Conservation (phyloP, 2,113 vertebrate genomes). For the Nipponia nippon region DNA sequence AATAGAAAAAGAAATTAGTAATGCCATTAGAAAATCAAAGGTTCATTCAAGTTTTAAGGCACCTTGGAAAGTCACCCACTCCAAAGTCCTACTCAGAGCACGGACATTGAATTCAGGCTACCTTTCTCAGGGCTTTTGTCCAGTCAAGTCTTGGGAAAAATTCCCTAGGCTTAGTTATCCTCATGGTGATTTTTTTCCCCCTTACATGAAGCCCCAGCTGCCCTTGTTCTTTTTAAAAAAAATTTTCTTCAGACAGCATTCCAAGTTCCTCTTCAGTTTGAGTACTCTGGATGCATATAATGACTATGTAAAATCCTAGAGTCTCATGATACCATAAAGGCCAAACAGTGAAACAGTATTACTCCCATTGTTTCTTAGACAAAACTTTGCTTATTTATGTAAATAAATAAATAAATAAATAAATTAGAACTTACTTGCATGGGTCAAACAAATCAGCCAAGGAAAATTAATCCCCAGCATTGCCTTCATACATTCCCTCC, state of each 20-base stretch:
- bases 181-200: accelerated
- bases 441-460: background rate
- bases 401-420: background rate
- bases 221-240: background rate
- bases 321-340: background rate
- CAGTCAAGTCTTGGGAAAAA: background rate
- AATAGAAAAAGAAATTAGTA: background rate
- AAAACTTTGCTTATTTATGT: background rate
- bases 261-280: background rate
- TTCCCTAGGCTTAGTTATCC: background rate
- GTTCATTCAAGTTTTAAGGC: background rate
- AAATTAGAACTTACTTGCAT: background rate
- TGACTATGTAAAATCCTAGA: background rate
- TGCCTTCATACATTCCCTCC: background rate
- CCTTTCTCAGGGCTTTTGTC: background rate
- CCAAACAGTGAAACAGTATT: background rate
- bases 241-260: background rate
- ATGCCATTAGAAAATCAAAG: background rate
- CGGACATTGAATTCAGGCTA: background rate
- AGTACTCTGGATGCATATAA: background rate
- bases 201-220: background rate
- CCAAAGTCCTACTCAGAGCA: background rate
- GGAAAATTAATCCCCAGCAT: background rate
- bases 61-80: background rate
- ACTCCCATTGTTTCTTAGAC: background rate